Conservation (phyloP, 2,113 vertebrate genomes). For the Bos taurus region DNA sequence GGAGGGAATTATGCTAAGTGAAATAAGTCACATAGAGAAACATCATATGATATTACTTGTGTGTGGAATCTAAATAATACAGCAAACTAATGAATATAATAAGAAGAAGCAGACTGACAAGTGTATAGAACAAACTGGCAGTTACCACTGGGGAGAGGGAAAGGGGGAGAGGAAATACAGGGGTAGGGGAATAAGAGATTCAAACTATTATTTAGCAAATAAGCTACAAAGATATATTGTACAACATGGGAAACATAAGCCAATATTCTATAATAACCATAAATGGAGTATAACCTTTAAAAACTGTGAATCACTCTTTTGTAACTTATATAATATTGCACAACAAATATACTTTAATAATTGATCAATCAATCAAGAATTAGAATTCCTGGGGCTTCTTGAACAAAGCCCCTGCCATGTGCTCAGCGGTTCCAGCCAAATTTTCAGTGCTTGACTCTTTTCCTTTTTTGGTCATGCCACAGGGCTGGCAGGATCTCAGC, state of each 20-base stretch:
- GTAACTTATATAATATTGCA: background rate
- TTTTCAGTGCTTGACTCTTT: background rate
- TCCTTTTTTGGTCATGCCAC: background rate
- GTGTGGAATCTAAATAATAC: background rate
- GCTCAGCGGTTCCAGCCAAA: background rate
- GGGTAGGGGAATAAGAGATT: background rate
- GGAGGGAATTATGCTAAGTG: background rate
- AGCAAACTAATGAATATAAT: background rate
- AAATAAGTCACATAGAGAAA: background rate
- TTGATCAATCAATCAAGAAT: background rate
- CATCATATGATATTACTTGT: background rate
- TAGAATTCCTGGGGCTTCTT: background rate
- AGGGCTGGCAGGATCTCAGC: background rate
- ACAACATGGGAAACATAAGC: background rate
- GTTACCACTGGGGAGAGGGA: background rate
- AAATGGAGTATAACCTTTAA: background rate
- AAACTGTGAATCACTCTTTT: background rate
- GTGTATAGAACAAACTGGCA: background rate
- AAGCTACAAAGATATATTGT: background rate
- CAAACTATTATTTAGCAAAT: background rate
- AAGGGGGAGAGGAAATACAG: too few species aligned
- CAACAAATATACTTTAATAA: background rate
- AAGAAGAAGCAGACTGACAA: background rate
- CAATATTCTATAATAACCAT: background rate
- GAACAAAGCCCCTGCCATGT: background rate